Base-by-base conservation (phyloP, 2,888 invertebrate species). In the Cosmia trapezina region DNA sequence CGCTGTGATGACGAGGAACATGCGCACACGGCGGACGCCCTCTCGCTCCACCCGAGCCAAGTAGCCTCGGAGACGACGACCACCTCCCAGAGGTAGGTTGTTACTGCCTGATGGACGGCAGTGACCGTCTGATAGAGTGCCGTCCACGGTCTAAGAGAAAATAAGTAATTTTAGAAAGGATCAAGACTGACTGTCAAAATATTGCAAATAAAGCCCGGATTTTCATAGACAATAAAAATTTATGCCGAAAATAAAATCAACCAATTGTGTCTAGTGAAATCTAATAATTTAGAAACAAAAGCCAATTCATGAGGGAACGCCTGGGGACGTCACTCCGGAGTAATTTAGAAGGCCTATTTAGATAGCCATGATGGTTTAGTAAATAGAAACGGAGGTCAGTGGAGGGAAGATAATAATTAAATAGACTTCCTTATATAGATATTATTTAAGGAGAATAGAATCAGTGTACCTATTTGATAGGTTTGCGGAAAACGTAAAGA, bases 1-100 rank as follows among this genome's bases (percentile, higher is more conserved):
- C 0, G 98, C 97, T 0, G 98, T 98, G 90, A 98, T 98, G 87
- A 98, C 98, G 78, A 98, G 97, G 94, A 98, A 98, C 98, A 98
- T 98, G 93, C 98, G 97, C 68, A 98, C 98, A 73, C 98, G 96
- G 85, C 98, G 97, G 65, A 98, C 98, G 0, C 98, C 98, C 89
- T 98, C 98, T 45, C 97, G 95, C 90, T 98, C 98, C 93, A 98
- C 97, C 83, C 98, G 96, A 76, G 97, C 97, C 80, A 98, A 95
- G 93, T 98, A 98, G 83, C 98, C 98, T 70, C 98, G 97, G 94
- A 98, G 97, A 78, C 98, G 97, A 47, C 97, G 96, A 80, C 98
- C 97, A 75, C 98, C 98, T 70, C 98, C 98, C 59, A 97, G 89
- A 14, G 96, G 96, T 82, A 96, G 83, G 80, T 94, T 94, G 0